Evolutionary conservation across 1,140 invertebrate genomes (phyloP), one percentile per base, ranked within the genome.

Genomic region (Coelopa frigida): DNA sequence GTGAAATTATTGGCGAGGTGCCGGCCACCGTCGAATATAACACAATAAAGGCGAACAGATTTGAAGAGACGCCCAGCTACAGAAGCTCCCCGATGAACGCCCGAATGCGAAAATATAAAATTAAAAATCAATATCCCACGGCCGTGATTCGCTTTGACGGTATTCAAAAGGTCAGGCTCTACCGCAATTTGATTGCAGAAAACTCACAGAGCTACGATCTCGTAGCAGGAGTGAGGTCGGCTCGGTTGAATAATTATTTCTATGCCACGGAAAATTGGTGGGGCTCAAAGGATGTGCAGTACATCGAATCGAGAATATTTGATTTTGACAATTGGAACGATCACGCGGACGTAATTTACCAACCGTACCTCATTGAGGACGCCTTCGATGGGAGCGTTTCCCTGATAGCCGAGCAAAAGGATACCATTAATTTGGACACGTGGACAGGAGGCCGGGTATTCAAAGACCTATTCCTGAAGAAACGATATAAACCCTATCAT

Each of bases 241-340:
- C 91, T 0, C 85, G 87, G 48, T 77, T 97, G 0, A 83, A 93
- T 49, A 94, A 91, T 55, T 77, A 77, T 33, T 72, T 99, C 7
- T 85, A 98, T 65, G 91, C 92, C 0, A 78, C 75, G 12, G 84
- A 95, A 63, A 99, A 99, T 69, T 99, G 89, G 88, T 99, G 96
- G 95, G 95, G 94, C 7, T 84, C 81, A 4, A 70, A 70, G 3
- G 77, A 87, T 43, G 76, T 85, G 31, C 65, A 64, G 5, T 70
- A 75, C 24, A 98, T 99, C 22, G 76, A 81, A 50, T 76, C 82
- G 37, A 79, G 84, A 61, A 96, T 99, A 54, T 99, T 99, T 70
- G 97, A 99, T 73, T 98, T 99, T 74, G 94, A 99, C 70, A 95
- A 98, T 63, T 98, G 96, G 96, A 99, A 99, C 65, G 92, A 93